A percentile compares a stretch with the other conserved stretches of the same genome.
These are phyloP conservation scores for Chaenogobius annularis DNA, from an alignment of 2,113 vertebrate genomes.

Conservation along the genomic window DNA sequence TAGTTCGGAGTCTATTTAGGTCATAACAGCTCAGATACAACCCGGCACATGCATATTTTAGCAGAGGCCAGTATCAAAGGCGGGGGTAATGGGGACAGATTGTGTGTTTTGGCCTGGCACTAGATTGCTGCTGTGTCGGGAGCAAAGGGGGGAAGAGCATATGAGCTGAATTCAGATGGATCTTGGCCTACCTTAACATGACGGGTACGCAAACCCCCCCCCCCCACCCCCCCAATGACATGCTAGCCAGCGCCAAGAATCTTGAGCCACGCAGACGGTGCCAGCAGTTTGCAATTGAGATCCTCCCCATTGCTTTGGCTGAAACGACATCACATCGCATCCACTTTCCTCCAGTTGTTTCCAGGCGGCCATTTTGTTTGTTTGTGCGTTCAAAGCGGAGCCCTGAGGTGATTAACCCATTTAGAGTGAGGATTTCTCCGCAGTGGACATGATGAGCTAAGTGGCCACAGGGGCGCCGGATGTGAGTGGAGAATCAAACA, in stretches of 20 bases:
- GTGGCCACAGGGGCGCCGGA: constrained; percentile 52
- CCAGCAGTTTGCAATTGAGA: constrained; percentile 58
- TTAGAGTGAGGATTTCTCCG: constrained; percentile 54
- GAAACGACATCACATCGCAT: constrained; percentile 29
- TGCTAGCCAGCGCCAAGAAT: constrained; percentile 64
- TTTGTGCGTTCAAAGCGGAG: constrained; percentile 57
- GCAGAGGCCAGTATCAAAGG: constrained; percentile 55
- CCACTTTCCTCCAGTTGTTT: constrained; percentile 34
- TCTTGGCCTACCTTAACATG: constrained; percentile 72
- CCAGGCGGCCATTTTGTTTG: constrained; percentile 44
- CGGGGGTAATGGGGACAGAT: constrained; percentile 69
- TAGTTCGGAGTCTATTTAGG: constrained; percentile 35
- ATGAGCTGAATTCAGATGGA: constrained; percentile 70
- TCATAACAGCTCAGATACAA: constrained; percentile 34
- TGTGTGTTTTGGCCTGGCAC: constrained; percentile 69
- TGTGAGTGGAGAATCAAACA: constrained; percentile 50
- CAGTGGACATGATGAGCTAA: constrained; percentile 64
- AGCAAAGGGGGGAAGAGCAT: constrained; percentile 58
- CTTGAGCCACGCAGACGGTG: constrained; percentile 49
- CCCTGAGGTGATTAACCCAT: constrained; percentile 59
- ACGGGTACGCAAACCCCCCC: constrained; percentile 34
- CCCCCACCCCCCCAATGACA: constrained; percentile 55
- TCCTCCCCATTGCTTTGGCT: constrained; percentile 51
- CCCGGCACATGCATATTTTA: constrained; percentile 49
- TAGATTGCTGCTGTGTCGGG: constrained; percentile 53